A percentile compares a stretch with the other conserved stretches of the same genome.
Evolutionary conservation across 2,113 vertebrate genomes (phyloP).

Genomic region (Neogobius melanostomus): DNA sequence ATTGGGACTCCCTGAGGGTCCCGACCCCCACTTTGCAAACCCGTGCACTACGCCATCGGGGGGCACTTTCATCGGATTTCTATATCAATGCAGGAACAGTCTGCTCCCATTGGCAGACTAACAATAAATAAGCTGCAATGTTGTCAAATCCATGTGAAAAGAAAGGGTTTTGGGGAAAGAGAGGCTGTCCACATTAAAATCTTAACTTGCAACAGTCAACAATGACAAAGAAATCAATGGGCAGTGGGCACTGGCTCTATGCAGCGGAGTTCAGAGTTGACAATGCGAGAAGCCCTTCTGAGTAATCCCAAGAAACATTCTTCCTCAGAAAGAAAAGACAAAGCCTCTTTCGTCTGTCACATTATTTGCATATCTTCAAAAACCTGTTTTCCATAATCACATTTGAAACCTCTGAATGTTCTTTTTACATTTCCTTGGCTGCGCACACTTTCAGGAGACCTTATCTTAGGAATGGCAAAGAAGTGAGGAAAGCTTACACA

Average conservation of each 20-base stretch:
- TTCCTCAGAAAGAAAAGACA: slow-evolving; percentile 49
- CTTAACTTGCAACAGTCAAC: neutral
- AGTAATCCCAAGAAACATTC: slow-evolving; percentile 39
- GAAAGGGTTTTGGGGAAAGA: too few species aligned
- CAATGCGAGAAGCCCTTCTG: slow-evolving; percentile 6
- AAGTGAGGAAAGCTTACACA: neutral
- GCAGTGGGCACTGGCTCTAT: slow-evolving; percentile 11
- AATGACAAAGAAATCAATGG: neutral
- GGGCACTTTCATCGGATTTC: too few species aligned
- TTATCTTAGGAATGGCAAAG: slow-evolving; percentile 29
- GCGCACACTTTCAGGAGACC: slow-evolving; percentile 5
- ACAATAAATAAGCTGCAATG: too few species aligned
- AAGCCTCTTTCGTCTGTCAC: slow-evolving; percentile 55
- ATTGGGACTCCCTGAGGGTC: too few species aligned
- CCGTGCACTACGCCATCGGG: too few species aligned
- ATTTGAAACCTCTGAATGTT: slow-evolving; percentile 40
- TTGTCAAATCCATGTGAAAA: too few species aligned
- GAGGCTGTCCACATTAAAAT: too few species aligned
- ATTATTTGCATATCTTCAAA: slow-evolving; percentile 65
- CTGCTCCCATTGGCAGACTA: too few species aligned
- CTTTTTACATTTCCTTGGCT: slow-evolving; percentile 16
- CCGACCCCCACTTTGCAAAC: too few species aligned
- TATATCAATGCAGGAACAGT: too few species aligned
- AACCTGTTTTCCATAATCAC: slow-evolving; percentile 44
- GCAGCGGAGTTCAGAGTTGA: slow-evolving; percentile 37